A percentile compares a stretch with the other conserved stretches of the same genome.
phyloP scores from a whole-genome alignment of 1,140 invertebrate species.

The Caenorhabditis remanei region DNA sequence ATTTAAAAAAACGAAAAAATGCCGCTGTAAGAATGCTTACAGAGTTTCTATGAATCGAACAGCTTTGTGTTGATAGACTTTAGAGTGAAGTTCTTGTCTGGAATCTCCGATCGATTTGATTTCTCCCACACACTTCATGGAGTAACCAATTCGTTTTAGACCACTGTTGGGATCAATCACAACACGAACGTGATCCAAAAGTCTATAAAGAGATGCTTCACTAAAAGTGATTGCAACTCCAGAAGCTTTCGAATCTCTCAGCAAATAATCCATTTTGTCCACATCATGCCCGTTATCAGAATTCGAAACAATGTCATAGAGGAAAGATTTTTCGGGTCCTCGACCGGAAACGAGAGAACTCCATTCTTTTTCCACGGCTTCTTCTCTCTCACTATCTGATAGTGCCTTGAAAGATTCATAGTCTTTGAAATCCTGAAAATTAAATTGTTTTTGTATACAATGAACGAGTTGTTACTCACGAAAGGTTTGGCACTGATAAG shows the following conservation, averaged over 20 bases:
- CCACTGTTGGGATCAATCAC: slow-evolving; percentile 69
- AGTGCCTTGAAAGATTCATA: background rate
- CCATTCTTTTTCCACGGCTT: background rate
- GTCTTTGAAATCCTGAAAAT: slow-evolving; percentile 36
- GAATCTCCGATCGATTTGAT: slow-evolving; percentile 80
- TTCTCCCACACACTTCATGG: slow-evolving; percentile 79
- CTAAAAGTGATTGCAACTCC: slow-evolving; percentile 80
- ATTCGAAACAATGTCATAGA: slow-evolving; percentile 81
- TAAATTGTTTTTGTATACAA: background rate
- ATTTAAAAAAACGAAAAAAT: background rate
- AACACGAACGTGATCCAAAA: slow-evolving; percentile 79
- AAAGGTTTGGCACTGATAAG: slow-evolving; percentile 15
- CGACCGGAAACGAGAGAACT: slow-evolving; percentile 17
- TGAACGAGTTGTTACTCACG: background rate
- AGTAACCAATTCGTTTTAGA: slow-evolving; percentile 78
- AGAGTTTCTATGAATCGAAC: slow-evolving; percentile 78
- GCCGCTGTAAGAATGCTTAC: background rate
- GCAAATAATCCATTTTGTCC: slow-evolving; percentile 85
- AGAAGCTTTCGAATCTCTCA: slow-evolving; percentile 81
- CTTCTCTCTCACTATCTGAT: background rate
- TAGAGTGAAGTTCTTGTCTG: slow-evolving; percentile 79
- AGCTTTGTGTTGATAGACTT: slow-evolving; percentile 81
- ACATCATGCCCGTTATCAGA: slow-evolving; percentile 83
- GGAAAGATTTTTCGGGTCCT: slow-evolving; percentile 62
- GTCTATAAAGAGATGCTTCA: slow-evolving; percentile 69